Conservation (phyloP, 1,140 invertebrate species). For the Aphelinus atriplicis region DNA sequence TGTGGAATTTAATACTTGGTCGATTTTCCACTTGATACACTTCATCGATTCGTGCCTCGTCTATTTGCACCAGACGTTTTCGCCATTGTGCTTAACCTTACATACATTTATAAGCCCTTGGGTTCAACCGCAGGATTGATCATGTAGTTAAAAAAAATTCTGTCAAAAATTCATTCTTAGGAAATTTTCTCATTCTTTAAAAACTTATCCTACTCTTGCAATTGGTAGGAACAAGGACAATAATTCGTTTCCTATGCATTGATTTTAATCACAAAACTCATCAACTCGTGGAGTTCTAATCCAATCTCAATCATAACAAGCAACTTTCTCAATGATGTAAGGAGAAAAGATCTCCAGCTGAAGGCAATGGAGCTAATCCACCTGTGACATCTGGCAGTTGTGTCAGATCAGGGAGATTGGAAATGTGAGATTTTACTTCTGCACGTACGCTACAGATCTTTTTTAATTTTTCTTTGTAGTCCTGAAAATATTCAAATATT, state of each 20-base stretch:
- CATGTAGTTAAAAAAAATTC: constrained; percentile 18
- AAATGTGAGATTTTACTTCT: constrained; percentile 91
- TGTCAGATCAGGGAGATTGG: constrained; percentile 91
- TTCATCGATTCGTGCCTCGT: constrained; percentile 1
- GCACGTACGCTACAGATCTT: constrained; percentile 85
- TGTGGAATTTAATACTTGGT: constrained; percentile 9
- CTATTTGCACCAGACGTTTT: background rate
- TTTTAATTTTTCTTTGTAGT: constrained; percentile 86
- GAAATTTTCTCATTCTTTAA: constrained; percentile 8
- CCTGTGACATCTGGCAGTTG: constrained; percentile 90
- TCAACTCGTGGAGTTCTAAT: constrained; percentile 19
- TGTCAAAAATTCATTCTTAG: constrained; percentile 25
- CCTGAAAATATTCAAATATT: constrained; percentile 69
- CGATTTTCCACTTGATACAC: constrained; percentile 9
- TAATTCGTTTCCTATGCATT: constrained; percentile 2
- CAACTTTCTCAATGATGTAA: constrained; percentile 58
- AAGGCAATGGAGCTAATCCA: constrained; percentile 89
- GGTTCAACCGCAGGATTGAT: constrained; percentile 13
- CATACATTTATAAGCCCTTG: background rate
- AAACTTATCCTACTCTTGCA: constrained; percentile 2
- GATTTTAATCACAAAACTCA: constrained; percentile 28
- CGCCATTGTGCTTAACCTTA: background rate
- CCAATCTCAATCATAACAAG: constrained; percentile 5
- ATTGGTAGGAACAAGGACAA: background rate
- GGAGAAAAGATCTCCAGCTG: constrained; percentile 92